A percentile compares a stretch with the other conserved stretches of the same genome.
These are phyloP conservation scores for Dromius quadrimaculatus DNA, from an alignment of 2,888 invertebrate genomes.

Conservation along the genomic window DNA sequence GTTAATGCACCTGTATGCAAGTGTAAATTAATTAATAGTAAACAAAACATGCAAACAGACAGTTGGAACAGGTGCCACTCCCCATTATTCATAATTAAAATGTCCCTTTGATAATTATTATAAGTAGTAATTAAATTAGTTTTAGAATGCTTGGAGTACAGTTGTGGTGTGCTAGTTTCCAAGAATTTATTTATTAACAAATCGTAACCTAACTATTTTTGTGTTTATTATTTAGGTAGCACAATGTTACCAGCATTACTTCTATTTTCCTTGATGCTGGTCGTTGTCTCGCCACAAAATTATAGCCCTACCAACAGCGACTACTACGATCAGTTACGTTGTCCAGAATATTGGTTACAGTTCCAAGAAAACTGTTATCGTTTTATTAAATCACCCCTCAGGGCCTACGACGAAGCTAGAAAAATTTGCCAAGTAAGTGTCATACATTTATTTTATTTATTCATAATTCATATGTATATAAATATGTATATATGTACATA, in stretches of 20 bases:
- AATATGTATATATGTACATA: too few relatives aligned
- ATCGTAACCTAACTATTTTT: neutral
- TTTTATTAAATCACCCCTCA: slow-evolving; percentile 89
- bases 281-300: slow-evolving; percentile 30
- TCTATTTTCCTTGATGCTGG: slow-evolving; percentile 39
- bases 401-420: slow-evolving; percentile 83
- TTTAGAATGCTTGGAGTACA: neutral
- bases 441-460: too few relatives aligned
- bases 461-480: slow-evolving; percentile 10
- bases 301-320: slow-evolving; percentile 41
- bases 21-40: slow-evolving; percentile 3
- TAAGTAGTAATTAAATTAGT: neutral
- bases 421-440: slow-evolving; percentile 77
- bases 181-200: neutral
- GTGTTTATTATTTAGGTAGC: too few relatives aligned
- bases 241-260: slow-evolving; percentile 45
- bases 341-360: slow-evolving; percentile 90
- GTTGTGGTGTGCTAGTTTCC: too few relatives aligned
- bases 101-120: neutral
- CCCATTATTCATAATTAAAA: slow-evolving; percentile 31
- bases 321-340: slow-evolving; percentile 66
- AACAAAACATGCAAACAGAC: slow-evolving; percentile 13
- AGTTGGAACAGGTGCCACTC: slow-evolving; percentile 44
- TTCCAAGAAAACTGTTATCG: slow-evolving; percentile 87
- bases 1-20: neutral